Conservation (phyloP, 1,140 invertebrate species). For the Pantala flavescens region DNA sequence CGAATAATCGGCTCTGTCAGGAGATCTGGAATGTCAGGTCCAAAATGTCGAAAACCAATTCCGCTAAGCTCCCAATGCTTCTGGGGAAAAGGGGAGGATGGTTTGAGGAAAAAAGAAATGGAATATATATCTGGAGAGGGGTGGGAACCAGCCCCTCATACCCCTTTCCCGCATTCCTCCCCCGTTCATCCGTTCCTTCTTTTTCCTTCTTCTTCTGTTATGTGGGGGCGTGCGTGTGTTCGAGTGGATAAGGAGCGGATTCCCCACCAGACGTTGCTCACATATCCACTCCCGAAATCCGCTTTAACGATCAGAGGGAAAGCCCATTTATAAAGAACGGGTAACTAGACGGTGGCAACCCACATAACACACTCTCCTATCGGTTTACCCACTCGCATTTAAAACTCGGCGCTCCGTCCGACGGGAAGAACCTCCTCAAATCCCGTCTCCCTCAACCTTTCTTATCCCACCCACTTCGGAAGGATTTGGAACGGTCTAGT, state of each 20-base stretch:
- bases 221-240: neutral
- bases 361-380: too few species aligned
- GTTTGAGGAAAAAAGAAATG: neutral
- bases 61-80: conserved; percentile 7
- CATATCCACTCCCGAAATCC: conserved; percentile 2
- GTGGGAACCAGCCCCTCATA: neutral
- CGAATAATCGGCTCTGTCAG: conserved; percentile 7
- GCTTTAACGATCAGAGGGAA: neutral
- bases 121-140: neutral
- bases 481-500: neutral
- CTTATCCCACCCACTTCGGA: neutral
- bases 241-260: neutral
- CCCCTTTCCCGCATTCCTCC: neutral
- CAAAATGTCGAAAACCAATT: conserved; percentile 10
- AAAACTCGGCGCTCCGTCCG: too few species aligned
- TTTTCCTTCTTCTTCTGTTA: neutral
- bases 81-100: neutral
- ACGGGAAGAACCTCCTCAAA: neutral
- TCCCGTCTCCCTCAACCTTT: neutral
- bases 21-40: conserved; percentile 7
- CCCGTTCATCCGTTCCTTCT: neutral
- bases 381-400: too few species aligned
- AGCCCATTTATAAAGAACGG: neutral
- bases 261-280: conserved; percentile 2
- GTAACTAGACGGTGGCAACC: neutral